A percentile compares a stretch with the other conserved stretches of the same genome.
phyloP scores from a whole-genome alignment of 2,113 vertebrate species.

The Otis tarda region DNA sequence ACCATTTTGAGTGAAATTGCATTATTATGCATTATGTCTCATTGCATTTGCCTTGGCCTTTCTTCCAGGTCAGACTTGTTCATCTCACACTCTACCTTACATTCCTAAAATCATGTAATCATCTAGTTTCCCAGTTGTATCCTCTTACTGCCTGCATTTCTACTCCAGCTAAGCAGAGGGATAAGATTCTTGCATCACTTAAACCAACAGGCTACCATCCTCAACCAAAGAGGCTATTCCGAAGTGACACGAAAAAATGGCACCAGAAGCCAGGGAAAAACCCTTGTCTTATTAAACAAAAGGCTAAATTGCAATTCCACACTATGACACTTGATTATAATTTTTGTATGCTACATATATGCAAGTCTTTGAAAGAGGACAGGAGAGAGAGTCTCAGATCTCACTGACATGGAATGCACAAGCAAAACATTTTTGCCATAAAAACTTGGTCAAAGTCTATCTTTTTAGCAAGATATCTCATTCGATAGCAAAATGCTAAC shows the following conservation, averaged over 20 bases:
- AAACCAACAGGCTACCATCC: not conserved
- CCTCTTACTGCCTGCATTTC: not conserved
- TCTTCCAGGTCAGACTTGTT: not conserved
- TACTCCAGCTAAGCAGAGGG: not conserved
- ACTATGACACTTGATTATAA: not conserved
- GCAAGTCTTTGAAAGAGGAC: not conserved
- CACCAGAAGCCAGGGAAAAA: not conserved
- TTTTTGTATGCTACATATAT: not conserved
- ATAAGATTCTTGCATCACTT: not conserved
- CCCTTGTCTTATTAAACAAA: not conserved
- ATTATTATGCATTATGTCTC: not conserved
- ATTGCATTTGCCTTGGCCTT: not conserved
- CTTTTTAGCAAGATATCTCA: not conserved
- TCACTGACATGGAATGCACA: not conserved
- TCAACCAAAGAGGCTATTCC: not conserved
- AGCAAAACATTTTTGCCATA: not conserved
- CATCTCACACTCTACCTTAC: not conserved
- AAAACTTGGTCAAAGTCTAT: not conserved
- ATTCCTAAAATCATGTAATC: not conserved
- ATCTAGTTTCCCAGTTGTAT: not conserved
- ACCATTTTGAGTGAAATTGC: not conserved
- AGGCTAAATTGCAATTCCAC: not conserved
- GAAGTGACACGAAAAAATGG: not conserved
- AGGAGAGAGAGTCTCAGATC: not conserved
- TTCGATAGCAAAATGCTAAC: not conserved